Evolutionary conservation across 2,113 vertebrate species (phyloP), one percentile per base, ranked within the genome.

Genomic region (Dasyornis broadbenti): DNA sequence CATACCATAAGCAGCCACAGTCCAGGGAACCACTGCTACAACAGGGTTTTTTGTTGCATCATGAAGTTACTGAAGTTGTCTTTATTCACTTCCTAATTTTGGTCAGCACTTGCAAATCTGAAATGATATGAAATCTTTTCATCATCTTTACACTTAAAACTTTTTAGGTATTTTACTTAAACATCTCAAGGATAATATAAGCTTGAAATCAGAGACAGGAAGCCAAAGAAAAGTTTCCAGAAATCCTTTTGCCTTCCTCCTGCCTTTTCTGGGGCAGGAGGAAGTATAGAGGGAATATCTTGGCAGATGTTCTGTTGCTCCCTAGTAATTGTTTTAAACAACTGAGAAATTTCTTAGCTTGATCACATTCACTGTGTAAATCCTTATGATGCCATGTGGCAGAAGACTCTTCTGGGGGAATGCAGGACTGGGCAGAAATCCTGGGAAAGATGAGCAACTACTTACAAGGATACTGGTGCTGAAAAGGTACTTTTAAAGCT

Each of bases 11-110:
- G 59, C 53, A 91, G 81, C 57, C 89, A 22, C 37, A 69, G 65
- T 40, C 27, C 44, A 60, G 35, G 39, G 45, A 56, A 79, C 49
- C 40, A 14, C 56, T 79, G 30, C 49, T 84, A 0, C 63, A 89
- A 78, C 16, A 10, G 35, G 27, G 3, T 0, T 0, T 22, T 70
- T 56, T 82, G 39, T 94, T 95, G 65, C 80, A 64, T 92, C 54
- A 47, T 89, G n/a, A 83, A 66, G 40, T 94, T 80, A 65, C 68
- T 44, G 52, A 83, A 83, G 23, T 70, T 89, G 19, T 47, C 39
- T 94, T 60, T 14, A 60, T 26, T 70, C 0, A 21, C n/a, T 82
- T 94, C 37, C 21, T 73, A 35, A 28, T 73, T 90, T 77, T 73
- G 78, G 45, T 77, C 35, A 68, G 60, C 65, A 75, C 0, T 63